Conservation (phyloP, 2,888 invertebrate species). For the Xylota sylvarum region DNA sequence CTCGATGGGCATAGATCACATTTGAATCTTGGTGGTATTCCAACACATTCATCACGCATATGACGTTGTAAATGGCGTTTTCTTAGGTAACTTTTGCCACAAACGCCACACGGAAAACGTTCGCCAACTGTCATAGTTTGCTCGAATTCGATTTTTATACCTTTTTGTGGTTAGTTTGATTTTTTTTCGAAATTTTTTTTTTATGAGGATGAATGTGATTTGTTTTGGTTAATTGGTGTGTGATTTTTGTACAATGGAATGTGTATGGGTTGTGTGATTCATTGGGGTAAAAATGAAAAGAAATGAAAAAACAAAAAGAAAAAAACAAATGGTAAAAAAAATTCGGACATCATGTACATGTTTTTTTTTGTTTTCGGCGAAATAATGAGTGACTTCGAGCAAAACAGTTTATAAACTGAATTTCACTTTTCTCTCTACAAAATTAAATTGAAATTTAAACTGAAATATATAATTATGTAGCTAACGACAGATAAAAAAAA, state of each 20-base stretch:
- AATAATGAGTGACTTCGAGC: slow-evolving; percentile 7
- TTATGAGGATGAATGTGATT: slow-evolving; percentile 64
- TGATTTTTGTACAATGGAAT: slow-evolving; percentile 66
- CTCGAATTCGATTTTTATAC: slow-evolving; percentile 78
- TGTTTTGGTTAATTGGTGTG: slow-evolving; percentile 48
- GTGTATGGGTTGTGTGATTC: slow-evolving; percentile 70
- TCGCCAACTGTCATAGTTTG: slow-evolving; percentile 79
- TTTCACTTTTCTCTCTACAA: slow-evolving; percentile 12
- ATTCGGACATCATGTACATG: slow-evolving; percentile 67
- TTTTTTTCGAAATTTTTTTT: slow-evolving; percentile 22
- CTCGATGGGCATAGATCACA: slow-evolving; percentile 85
- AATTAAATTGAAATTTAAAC: slow-evolving; percentile 17
- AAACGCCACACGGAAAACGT: slow-evolving; percentile 86
- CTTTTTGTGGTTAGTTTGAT: slow-evolving; percentile 45
- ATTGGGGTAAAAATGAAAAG: slow-evolving; percentile 78
- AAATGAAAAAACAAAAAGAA: slow-evolving; percentile 79
- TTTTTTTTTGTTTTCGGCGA: slow-evolving; percentile 17
- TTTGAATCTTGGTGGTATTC: slow-evolving; percentile 85
- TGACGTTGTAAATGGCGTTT: slow-evolving; percentile 88
- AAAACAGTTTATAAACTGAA: slow-evolving; percentile 23
- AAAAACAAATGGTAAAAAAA: slow-evolving; percentile 78
- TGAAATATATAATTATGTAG: slow-evolving; percentile 7
- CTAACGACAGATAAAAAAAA: slow-evolving; percentile 50
- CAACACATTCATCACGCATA: slow-evolving; percentile 86
- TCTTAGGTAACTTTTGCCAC: slow-evolving; percentile 87